Percentiles rank a stretch among this genome's conserved stretches.
Evolutionary conservation across 1,140 invertebrate species (phyloP).

Genomic region (Manduca sexta): DNA sequence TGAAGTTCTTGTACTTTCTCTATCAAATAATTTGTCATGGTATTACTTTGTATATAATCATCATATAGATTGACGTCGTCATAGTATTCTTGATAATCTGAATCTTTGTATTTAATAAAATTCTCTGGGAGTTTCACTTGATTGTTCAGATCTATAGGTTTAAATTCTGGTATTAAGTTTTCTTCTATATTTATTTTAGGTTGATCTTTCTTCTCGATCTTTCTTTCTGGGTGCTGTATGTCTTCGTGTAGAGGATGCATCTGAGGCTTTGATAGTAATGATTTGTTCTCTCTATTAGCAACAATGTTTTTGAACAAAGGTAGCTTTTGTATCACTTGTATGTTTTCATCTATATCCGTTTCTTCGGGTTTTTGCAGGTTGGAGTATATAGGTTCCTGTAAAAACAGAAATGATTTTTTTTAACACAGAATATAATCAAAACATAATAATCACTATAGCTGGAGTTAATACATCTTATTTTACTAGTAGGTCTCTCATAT

Average conservation of each 20-base stretch:
- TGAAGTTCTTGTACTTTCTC: slow-evolving; percentile 71
- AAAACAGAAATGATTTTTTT: slow-evolving; percentile 8
- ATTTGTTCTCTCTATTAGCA: slow-evolving; percentile 34
- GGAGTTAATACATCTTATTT: no score
- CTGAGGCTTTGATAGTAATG: slow-evolving; percentile 43
- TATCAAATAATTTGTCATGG: slow-evolving; percentile 60
- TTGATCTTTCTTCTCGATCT: slow-evolving; percentile 61
- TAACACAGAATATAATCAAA: no score
- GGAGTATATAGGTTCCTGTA: slow-evolving; percentile 44
- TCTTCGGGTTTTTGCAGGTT: slow-evolving; percentile 10
- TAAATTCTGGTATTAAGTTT: slow-evolving; percentile 46
- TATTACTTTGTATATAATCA: slow-evolving; percentile 61
- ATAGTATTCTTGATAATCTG: slow-evolving; percentile 54
- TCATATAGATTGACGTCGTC: slow-evolving; percentile 59
- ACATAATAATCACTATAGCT: no score
- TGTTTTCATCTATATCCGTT: slow-evolving; percentile 16
- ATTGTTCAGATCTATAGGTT: slow-evolving; percentile 31
- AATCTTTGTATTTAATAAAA: slow-evolving; percentile 25
- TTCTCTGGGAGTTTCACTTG: slow-evolving; percentile 30
- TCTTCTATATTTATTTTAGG: slow-evolving; percentile 33
- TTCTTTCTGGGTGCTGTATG: slow-evolving; percentile 42
- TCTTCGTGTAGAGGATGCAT: slow-evolving; percentile 53
- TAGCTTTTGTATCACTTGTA: slow-evolving; percentile 45
- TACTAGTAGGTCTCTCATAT: no score
- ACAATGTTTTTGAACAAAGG: slow-evolving; percentile 57